phyloP scores from a whole-genome alignment of 2,888 invertebrate species.

The Xylota sylvarum region DNA sequence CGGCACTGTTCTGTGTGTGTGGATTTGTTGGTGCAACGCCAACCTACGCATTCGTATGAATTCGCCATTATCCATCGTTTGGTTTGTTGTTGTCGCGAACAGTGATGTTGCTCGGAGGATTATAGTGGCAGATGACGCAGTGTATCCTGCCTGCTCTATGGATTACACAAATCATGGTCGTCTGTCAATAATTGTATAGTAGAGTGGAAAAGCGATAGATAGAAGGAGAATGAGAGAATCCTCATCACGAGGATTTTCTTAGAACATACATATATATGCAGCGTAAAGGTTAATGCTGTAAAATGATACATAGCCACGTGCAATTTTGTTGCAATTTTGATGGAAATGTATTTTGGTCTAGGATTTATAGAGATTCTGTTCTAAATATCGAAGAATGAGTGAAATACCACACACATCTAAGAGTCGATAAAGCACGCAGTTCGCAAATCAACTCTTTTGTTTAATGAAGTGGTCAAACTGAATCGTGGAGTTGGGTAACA shows the following conservation, averaged over 20 bases:
- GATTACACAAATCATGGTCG: conserved; percentile 57
- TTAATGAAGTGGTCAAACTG: too few relatives aligned
- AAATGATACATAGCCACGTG: conserved; percentile 2
- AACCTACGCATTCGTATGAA: conserved; percentile 72
- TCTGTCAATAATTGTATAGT: conserved; percentile 57
- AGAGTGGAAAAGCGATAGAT: conserved; percentile 2
- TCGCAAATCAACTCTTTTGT: background rate
- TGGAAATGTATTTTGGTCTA: too few relatives aligned
- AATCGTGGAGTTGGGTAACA: too few relatives aligned
- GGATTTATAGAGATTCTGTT: too few relatives aligned
- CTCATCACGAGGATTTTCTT: background rate
- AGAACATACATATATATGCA: too few relatives aligned
- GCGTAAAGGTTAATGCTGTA: background rate
- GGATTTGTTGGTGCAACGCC: conserved; percentile 41
- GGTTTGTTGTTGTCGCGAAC: conserved; percentile 28
- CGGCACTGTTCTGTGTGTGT: conserved; percentile 36
- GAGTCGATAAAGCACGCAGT: background rate
- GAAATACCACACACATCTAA: background rate
- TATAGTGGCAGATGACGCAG: conserved; percentile 69
- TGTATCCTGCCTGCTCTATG: conserved; percentile 65
- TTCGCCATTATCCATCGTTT: conserved; percentile 62
- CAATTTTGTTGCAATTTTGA: conserved; percentile 29
- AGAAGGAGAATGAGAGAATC: background rate
- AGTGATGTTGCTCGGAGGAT: conserved; percentile 61
- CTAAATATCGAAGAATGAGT: background rate